Conservation (phyloP, 2,797 vertebrate genomes). For the Platyrinchus mystaceus region DNA sequence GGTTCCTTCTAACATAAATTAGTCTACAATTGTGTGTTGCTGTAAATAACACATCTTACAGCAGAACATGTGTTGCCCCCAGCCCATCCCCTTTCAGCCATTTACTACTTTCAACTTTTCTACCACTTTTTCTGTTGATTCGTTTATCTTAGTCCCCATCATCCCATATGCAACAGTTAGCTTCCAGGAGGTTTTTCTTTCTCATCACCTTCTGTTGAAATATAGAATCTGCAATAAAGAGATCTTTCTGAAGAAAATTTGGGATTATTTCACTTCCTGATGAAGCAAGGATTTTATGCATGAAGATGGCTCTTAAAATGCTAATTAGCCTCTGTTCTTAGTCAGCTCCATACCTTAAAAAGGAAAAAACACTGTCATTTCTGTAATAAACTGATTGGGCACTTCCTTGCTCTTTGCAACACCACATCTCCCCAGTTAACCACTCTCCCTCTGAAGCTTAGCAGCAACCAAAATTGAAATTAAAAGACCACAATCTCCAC, state of each 20-base stretch:
- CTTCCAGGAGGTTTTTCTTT: background rate
- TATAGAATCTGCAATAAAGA: background rate
- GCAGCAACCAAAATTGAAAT: background rate
- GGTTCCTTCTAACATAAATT: background rate
- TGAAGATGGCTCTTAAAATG: background rate
- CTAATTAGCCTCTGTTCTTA: background rate
- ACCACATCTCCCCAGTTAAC: background rate
- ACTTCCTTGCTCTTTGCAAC: background rate
- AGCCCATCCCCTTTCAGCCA: background rate
- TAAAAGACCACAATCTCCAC: background rate
- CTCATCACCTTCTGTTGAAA: background rate
- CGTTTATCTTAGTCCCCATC: background rate
- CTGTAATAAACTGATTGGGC: background rate
- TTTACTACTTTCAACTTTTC: background rate
- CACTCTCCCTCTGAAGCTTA: background rate
- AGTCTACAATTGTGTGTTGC: background rate
- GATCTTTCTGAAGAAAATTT: background rate
- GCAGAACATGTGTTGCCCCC: background rate
- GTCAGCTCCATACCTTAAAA: background rate
- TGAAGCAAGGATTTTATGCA: background rate
- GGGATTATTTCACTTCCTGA: background rate
- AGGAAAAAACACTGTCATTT: background rate
- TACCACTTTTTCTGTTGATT: background rate
- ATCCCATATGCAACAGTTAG: background rate
- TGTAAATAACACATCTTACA: background rate